phyloP scores from a whole-genome alignment of 2,888 invertebrate genomes.

The Pteria penguin region DNA sequence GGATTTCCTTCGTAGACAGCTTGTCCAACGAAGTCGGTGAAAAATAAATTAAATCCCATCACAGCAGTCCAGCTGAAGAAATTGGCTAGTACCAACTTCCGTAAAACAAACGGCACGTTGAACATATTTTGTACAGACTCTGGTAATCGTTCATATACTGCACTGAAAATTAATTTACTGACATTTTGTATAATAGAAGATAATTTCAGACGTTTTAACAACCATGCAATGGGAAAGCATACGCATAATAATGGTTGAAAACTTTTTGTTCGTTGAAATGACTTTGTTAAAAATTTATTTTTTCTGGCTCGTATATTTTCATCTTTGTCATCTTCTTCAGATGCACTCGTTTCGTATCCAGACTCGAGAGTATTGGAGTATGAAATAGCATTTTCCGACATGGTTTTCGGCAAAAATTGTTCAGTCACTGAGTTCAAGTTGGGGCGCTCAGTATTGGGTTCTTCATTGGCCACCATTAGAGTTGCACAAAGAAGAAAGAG shows the following conservation, averaged over 20 bases:
- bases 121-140: constrained; percentile 64
- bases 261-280: not conserved
- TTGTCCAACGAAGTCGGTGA: constrained; percentile 97
- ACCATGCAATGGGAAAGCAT: constrained; percentile 27
- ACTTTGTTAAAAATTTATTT: constrained; percentile 12
- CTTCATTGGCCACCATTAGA: constrained; percentile 93
- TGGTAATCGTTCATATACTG: constrained; percentile 63
- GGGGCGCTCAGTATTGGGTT: constrained; percentile 82
- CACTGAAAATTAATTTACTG: constrained; percentile 45
- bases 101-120: constrained; percentile 91
- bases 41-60: constrained; percentile 96
- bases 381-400: constrained; percentile 28
- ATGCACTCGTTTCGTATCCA: constrained; percentile 74
- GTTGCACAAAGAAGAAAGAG: constrained; percentile 90
- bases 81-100: constrained; percentile 93
- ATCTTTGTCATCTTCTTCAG: constrained; percentile 48
- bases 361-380: constrained; percentile 55
- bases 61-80: constrained; percentile 99
- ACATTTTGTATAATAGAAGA: constrained; percentile 44
- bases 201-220: constrained; percentile 42
- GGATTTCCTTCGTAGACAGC: constrained; percentile 93
- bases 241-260: constrained; percentile 4
- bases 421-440: not conserved
- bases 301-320: constrained; percentile 8
- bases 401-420: not conserved